phyloP scores from a whole-genome alignment of 2,797 vertebrate species.

The Mycteria americana region DNA sequence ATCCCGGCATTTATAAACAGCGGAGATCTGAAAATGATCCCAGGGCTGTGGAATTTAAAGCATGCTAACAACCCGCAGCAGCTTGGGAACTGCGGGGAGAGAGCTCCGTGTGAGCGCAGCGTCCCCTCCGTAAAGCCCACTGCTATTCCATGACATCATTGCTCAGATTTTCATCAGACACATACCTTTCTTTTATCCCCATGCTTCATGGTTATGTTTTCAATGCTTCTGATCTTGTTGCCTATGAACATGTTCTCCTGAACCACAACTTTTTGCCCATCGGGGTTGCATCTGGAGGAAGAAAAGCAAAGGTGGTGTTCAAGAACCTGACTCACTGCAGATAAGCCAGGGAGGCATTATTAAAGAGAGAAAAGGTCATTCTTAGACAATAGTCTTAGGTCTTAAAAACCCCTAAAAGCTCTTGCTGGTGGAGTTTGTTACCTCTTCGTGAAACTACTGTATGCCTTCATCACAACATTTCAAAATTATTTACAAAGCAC shows the following conservation, averaged over 20 bases:
- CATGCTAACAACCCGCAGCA: background rate
- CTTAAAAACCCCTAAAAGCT: background rate
- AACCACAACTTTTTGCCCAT: constrained; percentile 35
- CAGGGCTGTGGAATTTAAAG: constrained; percentile 56
- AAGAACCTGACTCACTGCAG: background rate
- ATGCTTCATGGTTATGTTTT: constrained; percentile 38
- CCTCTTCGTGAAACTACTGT: background rate
- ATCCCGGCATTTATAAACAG: background rate
- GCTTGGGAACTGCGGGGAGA: constrained; percentile 12
- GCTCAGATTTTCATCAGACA: background rate
- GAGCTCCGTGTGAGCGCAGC: background rate
- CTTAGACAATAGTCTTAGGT: background rate
- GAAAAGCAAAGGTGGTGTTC: background rate
- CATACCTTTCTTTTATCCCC: constrained; percentile 84
- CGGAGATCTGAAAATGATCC: constrained; percentile 13
- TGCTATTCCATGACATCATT: background rate
- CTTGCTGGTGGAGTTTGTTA: background rate
- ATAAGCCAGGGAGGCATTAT: background rate
- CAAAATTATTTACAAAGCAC: background rate
- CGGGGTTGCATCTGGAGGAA: constrained; percentile 44
- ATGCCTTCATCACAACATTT: background rate
- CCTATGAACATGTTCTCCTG: constrained; percentile 5
- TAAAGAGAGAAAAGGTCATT: background rate
- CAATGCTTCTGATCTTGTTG: constrained; percentile 79
- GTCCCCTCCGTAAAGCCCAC: background rate